A percentile compares a stretch with the other conserved stretches of the same genome.
Conservation (phyloP, 92 coral and sea anemone species). For the Zoanthus sociatus region DNA sequence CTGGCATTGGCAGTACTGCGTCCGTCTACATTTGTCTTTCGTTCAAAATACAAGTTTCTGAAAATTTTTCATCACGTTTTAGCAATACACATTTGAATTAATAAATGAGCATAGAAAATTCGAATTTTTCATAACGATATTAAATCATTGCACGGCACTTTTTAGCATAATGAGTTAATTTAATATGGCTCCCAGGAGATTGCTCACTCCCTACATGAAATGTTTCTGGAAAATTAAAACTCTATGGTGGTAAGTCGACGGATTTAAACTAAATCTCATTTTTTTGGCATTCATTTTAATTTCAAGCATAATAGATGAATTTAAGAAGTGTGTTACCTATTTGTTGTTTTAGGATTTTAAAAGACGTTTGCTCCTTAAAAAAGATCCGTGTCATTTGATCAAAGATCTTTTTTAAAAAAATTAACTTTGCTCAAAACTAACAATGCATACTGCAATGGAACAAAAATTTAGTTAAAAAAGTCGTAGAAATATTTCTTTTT, state of each 20-base stretch:
- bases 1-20: not conserved
- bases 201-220: not conserved
- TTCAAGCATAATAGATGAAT: not conserved
- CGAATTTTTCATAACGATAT: not conserved
- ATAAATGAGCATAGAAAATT: not conserved
- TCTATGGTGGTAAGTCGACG: not conserved
- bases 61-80: too few relatives aligned
- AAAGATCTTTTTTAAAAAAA: not conserved
- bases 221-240: slow-evolving; percentile 11
- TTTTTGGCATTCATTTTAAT: not conserved
- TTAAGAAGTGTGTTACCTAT: not conserved
- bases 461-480: not conserved
- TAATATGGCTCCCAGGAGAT: slow-evolving; percentile 38
- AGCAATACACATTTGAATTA: not conserved
- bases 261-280: not conserved
- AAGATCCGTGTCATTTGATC: not conserved
- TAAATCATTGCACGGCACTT: slow-evolving; percentile 2
- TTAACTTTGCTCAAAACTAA: not conserved
- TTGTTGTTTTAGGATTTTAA: not conserved
- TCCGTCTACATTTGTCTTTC: too few relatives aligned
- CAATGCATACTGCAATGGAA: not conserved
- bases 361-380: not conserved
- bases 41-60: not conserved
- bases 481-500: not conserved
- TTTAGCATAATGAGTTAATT: not conserved